A percentile compares a stretch with the other conserved stretches of the same genome.
Conservation (phyloP, 2,113 vertebrate species). For the Toxotes chatareus region DNA sequence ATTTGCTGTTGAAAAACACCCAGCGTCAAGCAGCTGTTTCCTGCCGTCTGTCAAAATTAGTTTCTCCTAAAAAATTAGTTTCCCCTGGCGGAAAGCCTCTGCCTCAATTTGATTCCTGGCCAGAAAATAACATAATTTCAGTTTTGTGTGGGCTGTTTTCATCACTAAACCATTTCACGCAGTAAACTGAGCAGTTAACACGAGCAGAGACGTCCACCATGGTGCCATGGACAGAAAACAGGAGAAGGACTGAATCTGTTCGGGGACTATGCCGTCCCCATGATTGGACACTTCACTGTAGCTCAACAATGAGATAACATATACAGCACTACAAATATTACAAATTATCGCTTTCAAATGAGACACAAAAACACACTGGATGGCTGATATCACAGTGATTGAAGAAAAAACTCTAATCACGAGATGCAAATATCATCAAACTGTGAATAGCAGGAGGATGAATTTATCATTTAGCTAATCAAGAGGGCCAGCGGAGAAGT, state of each 20-base stretch:
- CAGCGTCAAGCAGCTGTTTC: slow-evolving; percentile 23
- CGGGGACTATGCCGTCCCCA: not conserved
- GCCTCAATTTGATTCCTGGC: not conserved
- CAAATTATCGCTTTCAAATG: not conserved
- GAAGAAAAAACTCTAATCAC: slow-evolving; percentile 8
- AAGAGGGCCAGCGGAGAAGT: slow-evolving; percentile 21
- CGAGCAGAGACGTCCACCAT: not conserved
- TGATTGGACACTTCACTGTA: too few relatives aligned
- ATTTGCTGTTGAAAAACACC: slow-evolving; percentile 5
- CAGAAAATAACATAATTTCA: slow-evolving; percentile 27
- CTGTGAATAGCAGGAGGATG: slow-evolving; percentile 22
- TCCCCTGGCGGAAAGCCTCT: slow-evolving; percentile 10
- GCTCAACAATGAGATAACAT: too few relatives aligned
- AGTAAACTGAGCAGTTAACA: not conserved
- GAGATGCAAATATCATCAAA: slow-evolving; percentile 30
- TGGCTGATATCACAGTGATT: slow-evolving; percentile 5
- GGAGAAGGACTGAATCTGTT: not conserved
- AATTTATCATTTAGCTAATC: slow-evolving; percentile 40
- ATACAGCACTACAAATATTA: not conserved
- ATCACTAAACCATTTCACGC: slow-evolving; percentile 18
- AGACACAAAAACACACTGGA: not conserved
- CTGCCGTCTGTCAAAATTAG: slow-evolving; percentile 34
- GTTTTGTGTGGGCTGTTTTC: slow-evolving; percentile 11
- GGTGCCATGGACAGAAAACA: not conserved
- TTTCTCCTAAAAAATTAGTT: slow-evolving; percentile 4